phyloP scores from a whole-genome alignment of 2,113 vertebrate species.

The Archocentrus centrarchus region DNA sequence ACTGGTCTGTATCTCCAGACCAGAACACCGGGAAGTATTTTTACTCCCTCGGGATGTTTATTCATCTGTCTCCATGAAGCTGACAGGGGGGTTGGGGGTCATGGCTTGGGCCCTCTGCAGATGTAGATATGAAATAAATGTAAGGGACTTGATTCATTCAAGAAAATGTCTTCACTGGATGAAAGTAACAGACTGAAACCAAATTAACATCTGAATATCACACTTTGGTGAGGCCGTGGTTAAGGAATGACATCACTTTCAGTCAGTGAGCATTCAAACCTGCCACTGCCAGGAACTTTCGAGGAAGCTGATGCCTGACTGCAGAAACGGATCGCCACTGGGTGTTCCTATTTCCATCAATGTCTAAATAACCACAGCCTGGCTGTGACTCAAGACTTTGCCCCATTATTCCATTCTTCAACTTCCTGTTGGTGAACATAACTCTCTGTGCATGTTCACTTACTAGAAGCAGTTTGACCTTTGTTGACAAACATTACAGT shows the following conservation, averaged over 20 bases:
- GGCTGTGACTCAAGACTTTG: not conserved
- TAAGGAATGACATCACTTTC: not conserved
- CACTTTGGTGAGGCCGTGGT: too few species aligned
- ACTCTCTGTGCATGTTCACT: not conserved
- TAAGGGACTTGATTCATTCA: not conserved
- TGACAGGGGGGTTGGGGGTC: not conserved
- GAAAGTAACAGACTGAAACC: not conserved
- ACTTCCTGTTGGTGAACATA: not conserved
- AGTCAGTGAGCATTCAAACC: not conserved
- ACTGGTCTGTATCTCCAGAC: too few species aligned
- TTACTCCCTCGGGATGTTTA: not conserved
- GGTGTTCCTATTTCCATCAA: not conserved
- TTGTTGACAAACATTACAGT: not conserved
- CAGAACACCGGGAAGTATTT: not conserved
- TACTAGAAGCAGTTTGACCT: not conserved
- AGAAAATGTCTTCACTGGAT: not conserved
- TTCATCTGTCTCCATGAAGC: not conserved
- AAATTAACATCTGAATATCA: not conserved
- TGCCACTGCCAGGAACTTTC: rapidly evolving
- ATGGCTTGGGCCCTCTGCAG: not conserved
- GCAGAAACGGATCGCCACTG: not conserved
- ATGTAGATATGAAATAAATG: not conserved
- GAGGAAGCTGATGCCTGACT: not conserved
- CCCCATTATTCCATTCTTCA: not conserved
- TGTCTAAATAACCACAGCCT: not conserved